Conservation (phyloP, 1,140 invertebrate species). For the Acyrthosiphon pisum region DNA sequence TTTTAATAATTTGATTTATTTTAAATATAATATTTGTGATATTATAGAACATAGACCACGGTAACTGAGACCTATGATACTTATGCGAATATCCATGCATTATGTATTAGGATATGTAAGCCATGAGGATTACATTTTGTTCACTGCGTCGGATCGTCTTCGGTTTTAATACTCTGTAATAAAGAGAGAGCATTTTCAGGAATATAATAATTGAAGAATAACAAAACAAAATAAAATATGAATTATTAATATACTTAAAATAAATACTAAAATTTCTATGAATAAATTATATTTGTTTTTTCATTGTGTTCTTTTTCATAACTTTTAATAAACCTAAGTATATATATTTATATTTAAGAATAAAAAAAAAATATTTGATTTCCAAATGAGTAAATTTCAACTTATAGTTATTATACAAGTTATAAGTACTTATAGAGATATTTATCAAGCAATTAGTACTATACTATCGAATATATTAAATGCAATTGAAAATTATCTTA, state of each 20-base stretch:
- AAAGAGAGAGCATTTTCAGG: background rate
- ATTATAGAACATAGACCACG: background rate
- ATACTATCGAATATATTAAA: background rate
- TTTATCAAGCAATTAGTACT: background rate
- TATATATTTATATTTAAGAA: no score
- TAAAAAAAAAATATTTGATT: background rate
- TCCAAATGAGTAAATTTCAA: background rate
- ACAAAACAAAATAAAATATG: background rate
- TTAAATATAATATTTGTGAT: background rate
- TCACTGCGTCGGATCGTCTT: background rate
- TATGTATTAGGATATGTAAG: background rate
- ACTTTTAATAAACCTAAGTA: no score
- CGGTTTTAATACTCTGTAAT: background rate
- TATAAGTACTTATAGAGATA: background rate
- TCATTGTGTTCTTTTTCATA: background rate
- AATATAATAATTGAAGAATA: constrained; percentile 1
- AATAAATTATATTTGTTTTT: background rate
- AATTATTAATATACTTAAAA: constrained; percentile 11
- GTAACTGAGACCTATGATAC: background rate
- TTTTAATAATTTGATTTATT: background rate
- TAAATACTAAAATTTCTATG: background rate
- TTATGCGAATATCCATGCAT: background rate
- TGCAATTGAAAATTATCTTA: background rate
- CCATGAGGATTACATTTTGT: background rate
- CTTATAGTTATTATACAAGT: background rate